Evolutionary conservation across 1,140 invertebrate species (phyloP), one percentile per base, ranked within the genome.

Genomic region (Drosophila ambigua): DNA sequence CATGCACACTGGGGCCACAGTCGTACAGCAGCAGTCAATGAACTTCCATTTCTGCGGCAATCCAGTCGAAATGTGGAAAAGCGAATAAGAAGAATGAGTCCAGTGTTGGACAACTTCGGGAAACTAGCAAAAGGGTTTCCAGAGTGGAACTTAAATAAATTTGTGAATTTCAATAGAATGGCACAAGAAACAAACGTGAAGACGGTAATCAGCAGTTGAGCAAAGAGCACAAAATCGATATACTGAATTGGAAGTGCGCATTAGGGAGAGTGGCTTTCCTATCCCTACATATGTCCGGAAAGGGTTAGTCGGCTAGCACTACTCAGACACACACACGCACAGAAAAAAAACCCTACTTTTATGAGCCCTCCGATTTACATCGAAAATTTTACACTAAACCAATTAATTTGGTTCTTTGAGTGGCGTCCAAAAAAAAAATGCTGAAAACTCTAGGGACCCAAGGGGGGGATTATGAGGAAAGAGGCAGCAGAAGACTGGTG

Each of bases 331-430:
- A 16, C n/a, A 20, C 51, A 35, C 11, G 3, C 24, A 45, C n/a
- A 63, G 5, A 4, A 41, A 46, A 43, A 44, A 49, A 26, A 11
- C 15, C 6, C 2, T 20, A 15, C 16, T 28, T 31, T 58, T 51
- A 50, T 15, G 24, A 50, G 28, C 11, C 7, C 24, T 44, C 46
- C 9, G 9, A 24, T 39, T 62, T 62, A 23, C 13, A 50, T 50
- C 6, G 16, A 45, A 66, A 50, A 66, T 66, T 62, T 66, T 66
- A 31, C 39, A 59, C 66, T 61, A 72, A 72, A 73, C 67, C 71
- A 73, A 73, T 73, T 72, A 72, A 73, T 73, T 72, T 53, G 49
- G 31, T 53, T 60, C 20, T 52, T 50, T 57, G 51, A 66, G 20
- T 59, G 53, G 31, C 31, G 28, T n/a, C 28, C 48, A 35, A 39